Base-by-base conservation (phyloP, 2,888 invertebrate genomes). In the Euplagia quadripunctaria region DNA sequence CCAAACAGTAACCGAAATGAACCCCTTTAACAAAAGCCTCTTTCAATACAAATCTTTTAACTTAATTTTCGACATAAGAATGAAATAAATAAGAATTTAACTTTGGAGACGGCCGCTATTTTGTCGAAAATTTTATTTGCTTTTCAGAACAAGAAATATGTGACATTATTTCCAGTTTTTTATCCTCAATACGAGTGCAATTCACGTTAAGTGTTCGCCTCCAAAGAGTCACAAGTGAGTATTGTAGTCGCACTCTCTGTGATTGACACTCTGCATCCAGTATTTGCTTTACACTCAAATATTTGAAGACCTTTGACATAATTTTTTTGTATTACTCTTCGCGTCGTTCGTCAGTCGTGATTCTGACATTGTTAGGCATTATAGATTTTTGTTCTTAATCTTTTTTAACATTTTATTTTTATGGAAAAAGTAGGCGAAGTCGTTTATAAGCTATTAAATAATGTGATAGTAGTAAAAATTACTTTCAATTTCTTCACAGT, bases 231-330 rank as follows among this genome's bases (percentile, higher is more conserved):
- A 68, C 71, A 74, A 81, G 83, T 78, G 68, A 9, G 70, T 69
- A 81, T 82, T 82, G 81, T 82, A 69, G 58, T 64, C 76, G 41
- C 68, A 83, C 83, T 81, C 81, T 74, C 64, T 42, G 58, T 75
- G 83, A 81, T 82, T 83, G 83, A 78, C 77, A 72, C 73, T 75
- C 71, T 70, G 71, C 71, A 70, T 61, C 68, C 55, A 68, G 77
- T 85, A 77, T 85, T 85, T 84, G 75, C 63, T 73, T 49, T 78
- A 76, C 81, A 76, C 78, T 77, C 67, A 67, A 52, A 77, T 79
- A 67, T 66, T 58, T 52, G 43, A 64, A 70, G 43, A 66, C 55
- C 71, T 66, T 51, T 77, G 74, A 72, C 68, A 80, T n/a, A 72
- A 71, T 68, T 79, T 78, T 75, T 67, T 55, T 43, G 67, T 52